These are phyloP conservation scores for Zaprionus camerounensis DNA, from an alignment of 1,140 invertebrate genomes.

Conservation along the genomic window DNA sequence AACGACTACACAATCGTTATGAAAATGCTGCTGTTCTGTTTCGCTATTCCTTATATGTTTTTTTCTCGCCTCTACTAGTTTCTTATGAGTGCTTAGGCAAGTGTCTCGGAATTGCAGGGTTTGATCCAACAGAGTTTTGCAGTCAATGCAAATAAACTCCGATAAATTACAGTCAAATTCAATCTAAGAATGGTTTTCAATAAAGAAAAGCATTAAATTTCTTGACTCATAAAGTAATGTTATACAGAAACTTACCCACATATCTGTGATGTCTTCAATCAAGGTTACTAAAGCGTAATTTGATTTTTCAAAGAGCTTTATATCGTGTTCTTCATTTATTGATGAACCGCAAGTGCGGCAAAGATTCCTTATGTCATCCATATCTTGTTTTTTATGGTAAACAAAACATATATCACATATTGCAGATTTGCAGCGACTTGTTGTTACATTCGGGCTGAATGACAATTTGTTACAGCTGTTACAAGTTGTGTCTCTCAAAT, in stretches of 20 bases:
- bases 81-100: conserved; percentile 51
- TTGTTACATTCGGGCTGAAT: conserved; percentile 28
- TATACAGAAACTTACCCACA: conserved; percentile 47
- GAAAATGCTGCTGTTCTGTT: neutral
- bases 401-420: neutral
- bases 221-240: neutral
- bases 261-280: conserved; percentile 61
- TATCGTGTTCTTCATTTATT: conserved; percentile 10
- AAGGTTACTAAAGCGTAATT: conserved; percentile 48
- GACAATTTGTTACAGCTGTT: neutral
- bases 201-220: neutral
- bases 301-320: conserved; percentile 43
- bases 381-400: conserved; percentile 8
- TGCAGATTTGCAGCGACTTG: neutral
- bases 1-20: neutral
- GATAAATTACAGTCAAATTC: conserved; percentile 49
- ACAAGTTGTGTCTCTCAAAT: conserved; percentile 1
- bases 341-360: conserved; percentile 61
- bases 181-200: conserved; percentile 28
- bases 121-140: conserved; percentile 43
- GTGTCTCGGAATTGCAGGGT: conserved; percentile 39
- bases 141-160: conserved; percentile 44
- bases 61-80: conserved; percentile 23
- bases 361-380: conserved; percentile 24
- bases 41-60: neutral